Evolutionary conservation across 2,113 vertebrate genomes (phyloP), one percentile per base, ranked within the genome.

Genomic region (Rhynchopsitta pachyrhyncha): DNA sequence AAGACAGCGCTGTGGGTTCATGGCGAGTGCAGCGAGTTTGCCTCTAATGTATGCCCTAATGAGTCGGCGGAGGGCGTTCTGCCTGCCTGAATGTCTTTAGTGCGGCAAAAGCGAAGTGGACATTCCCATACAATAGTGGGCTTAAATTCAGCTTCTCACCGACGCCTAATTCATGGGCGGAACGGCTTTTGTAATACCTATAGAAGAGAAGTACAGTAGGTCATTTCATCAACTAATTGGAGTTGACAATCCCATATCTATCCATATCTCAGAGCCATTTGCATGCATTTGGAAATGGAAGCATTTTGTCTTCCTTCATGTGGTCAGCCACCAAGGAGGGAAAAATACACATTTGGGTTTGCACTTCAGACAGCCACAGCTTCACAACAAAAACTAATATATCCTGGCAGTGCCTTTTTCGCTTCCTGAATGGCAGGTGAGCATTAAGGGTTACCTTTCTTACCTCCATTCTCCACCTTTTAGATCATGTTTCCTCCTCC

Each of bases 21-120:
- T 93, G 95, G 92, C 81, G 85, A 97, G 89, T 85, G 12, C 93
- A 85, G 92, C 35, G 50, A 94, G 93, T 37, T 86, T 91, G 93
- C 93, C 91, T 97, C 95, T 95, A 94, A 92, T 95, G 93, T 95
- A 91, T 95, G 90, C 81, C 95, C 95, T 93, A 93, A 97, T 96
- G 93, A 97, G 90, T 80, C 91, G 37, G 95, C 35, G 24, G 83
- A 93, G 93, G 91, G 93, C 75, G 90, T 85, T 96, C 95, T 95
- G 91, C 94, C 90, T 97, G 92, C 96, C 94, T 90, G 82, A 53
- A 93, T 84, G 73, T 81, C 86, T 95, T 92, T 90, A 96, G 93
- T 93, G 93, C 92, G 93, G 95, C 89, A 96, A 96, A 96, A 97
- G 87, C 66, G 1, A n/a, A 95, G 88, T 93, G 96, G 95, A 97